Conservation (phyloP, 1,140 invertebrate genomes). For the Diuraphis noxia region DNA sequence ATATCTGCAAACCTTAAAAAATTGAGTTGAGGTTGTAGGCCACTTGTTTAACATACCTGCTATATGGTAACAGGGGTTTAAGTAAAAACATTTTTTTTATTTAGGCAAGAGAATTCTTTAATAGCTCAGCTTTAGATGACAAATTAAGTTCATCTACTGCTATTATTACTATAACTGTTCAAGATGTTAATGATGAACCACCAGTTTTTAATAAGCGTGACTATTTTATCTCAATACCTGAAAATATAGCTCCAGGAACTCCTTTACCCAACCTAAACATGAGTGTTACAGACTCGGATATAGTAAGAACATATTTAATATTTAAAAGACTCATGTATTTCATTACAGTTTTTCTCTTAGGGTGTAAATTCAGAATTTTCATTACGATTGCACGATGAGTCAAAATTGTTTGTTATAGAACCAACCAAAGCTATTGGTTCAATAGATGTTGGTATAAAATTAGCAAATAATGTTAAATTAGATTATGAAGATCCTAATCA, state of each 20-base stretch:
- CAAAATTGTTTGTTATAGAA: constrained; percentile 81
- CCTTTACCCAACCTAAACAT: constrained; percentile 81
- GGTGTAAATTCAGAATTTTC: constrained; percentile 80
- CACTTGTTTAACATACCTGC: too few relatives aligned
- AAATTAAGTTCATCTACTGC: constrained; percentile 69
- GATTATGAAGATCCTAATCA: constrained; percentile 93
- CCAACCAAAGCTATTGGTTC: constrained; percentile 77
- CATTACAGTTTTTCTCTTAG: constrained; percentile 61
- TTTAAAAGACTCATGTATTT: background rate
- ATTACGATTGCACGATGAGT: constrained; percentile 75
- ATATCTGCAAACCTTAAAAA: too few relatives aligned
- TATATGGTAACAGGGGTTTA: constrained; percentile 20
- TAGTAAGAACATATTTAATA: constrained; percentile 65
- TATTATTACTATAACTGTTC: constrained; percentile 79
- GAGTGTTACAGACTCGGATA: constrained; percentile 82
- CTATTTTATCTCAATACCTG: constrained; percentile 77
- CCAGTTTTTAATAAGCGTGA: constrained; percentile 80
- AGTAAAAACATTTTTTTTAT: constrained; percentile 48
- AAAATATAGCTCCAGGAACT: constrained; percentile 80
- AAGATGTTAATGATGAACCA: constrained; percentile 92
- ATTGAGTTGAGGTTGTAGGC: too few relatives aligned
- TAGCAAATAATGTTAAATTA: constrained; percentile 73
- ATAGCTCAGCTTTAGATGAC: constrained; percentile 72
- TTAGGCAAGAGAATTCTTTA: constrained; percentile 75
- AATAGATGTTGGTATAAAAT: constrained; percentile 78